Conservation (phyloP, 2,888 invertebrate species). For the Xanthorhoe designata region DNA sequence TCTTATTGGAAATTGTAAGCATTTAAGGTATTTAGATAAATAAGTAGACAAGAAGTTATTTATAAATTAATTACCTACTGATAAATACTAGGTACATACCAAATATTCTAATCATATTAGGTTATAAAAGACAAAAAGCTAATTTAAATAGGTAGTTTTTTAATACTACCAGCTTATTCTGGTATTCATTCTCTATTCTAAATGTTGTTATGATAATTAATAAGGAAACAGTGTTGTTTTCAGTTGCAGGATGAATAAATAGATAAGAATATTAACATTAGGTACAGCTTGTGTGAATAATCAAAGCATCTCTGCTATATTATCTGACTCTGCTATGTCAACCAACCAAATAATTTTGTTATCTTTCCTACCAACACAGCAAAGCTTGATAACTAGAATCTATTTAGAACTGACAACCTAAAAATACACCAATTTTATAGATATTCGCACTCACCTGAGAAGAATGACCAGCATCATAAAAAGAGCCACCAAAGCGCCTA, state of each 20-base stretch:
- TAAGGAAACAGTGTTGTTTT: not conserved
- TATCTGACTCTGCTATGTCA: not conserved
- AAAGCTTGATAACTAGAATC: not conserved
- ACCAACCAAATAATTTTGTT: not conserved
- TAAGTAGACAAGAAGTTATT: no score
- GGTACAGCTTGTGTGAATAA: not conserved
- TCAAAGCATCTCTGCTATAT: not conserved
- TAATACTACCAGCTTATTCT: no score
- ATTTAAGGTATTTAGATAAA: no score
- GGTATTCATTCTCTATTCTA: no score
- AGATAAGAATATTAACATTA: no score
- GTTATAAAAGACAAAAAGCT: no score
- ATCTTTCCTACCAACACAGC: not conserved
- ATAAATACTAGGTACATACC: no score
- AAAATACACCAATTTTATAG: not conserved
- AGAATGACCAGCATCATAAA: slow-evolving; percentile 91
- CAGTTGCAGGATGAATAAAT: not conserved
- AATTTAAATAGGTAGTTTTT: no score
- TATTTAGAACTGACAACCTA: slow-evolving; percentile 6
- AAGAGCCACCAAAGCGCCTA: slow-evolving; percentile 89
- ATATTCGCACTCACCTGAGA: slow-evolving; percentile 86
- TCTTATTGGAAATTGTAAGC: no score
- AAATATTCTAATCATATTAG: no score
- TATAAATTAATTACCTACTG: no score
- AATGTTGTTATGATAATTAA: no score